phyloP scores from a whole-genome alignment of 2,888 invertebrate genomes.

The Portevinia maculata region DNA sequence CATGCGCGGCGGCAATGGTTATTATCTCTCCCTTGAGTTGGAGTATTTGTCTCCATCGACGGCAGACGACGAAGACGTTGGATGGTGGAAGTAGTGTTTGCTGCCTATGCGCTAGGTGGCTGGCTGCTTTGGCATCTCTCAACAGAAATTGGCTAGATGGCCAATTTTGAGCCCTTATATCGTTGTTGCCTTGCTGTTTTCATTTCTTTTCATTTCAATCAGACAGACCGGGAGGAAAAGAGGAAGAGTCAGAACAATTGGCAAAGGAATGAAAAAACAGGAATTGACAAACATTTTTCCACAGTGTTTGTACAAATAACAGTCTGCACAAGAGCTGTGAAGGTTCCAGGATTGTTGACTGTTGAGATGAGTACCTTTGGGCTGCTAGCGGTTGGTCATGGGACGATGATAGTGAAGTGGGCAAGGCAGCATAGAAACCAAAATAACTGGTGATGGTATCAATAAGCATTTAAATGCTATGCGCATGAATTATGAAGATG shows the following conservation, averaged over 20 bases:
- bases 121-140: constrained; percentile 63
- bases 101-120: constrained; percentile 69
- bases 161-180: constrained; percentile 73
- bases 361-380: constrained; percentile 63
- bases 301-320: constrained; percentile 68
- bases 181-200: constrained; percentile 58
- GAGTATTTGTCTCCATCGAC: constrained; percentile 73
- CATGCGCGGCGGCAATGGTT: constrained; percentile 74
- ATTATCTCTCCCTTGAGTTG: constrained; percentile 74
- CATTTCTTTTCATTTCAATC: constrained; percentile 2
- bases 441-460: constrained; percentile 72
- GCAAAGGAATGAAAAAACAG: neutral
- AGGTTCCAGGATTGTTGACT: constrained; percentile 59
- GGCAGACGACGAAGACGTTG: constrained; percentile 43
- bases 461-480: constrained; percentile 74
- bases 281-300: constrained; percentile 70
- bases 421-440: constrained; percentile 61
- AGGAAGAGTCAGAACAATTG: constrained; percentile 4
- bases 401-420: constrained; percentile 63
- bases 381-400: constrained; percentile 57
- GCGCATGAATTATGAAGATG: constrained; percentile 74
- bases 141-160: constrained; percentile 73
- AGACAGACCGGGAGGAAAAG: constrained; percentile 10
- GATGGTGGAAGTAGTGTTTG: constrained; percentile 35
- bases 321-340: constrained; percentile 50